phyloP scores from a whole-genome alignment of 2,113 vertebrate species.

The Misgurnus mizolepis region DNA sequence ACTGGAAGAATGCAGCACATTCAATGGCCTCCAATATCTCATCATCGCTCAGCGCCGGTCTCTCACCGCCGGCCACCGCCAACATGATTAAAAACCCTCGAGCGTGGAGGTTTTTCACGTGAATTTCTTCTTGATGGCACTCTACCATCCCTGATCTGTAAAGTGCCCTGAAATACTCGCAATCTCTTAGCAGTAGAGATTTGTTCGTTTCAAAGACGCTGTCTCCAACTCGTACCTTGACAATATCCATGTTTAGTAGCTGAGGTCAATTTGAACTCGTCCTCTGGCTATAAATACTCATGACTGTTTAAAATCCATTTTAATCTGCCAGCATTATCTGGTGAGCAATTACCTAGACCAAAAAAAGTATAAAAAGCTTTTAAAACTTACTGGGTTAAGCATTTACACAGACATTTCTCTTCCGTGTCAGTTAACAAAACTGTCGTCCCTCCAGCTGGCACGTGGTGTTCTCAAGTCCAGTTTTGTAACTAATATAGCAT shows the following conservation, averaged over 20 bases:
- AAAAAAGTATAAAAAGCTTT: background rate
- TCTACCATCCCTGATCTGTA: constrained; percentile 93
- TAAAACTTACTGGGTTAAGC: background rate
- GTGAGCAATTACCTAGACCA: constrained; percentile 1
- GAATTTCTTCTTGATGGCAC: constrained; percentile 80
- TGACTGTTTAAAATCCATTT: background rate
- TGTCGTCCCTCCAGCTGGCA: constrained; percentile 38
- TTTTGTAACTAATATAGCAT: constrained; percentile 65
- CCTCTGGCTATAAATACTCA: background rate
- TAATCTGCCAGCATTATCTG: background rate
- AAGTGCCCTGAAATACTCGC: constrained; percentile 90
- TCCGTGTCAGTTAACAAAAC: constrained; percentile 7
- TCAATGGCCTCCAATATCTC: constrained; percentile 86
- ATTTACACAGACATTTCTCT: constrained; percentile 20
- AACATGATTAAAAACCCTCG: constrained; percentile 80
- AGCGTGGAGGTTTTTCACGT: constrained; percentile 74
- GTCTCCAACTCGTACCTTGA: constrained; percentile 77
- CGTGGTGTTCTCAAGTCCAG: constrained; percentile 34
- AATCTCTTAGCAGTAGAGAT: constrained; percentile 75
- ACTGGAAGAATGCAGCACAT: constrained; percentile 90
- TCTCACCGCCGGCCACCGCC: constrained; percentile 76
- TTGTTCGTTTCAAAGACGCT: constrained; percentile 79
- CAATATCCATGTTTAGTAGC: constrained; percentile 1
- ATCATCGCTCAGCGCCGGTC: constrained; percentile 75
- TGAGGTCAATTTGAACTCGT: background rate